Percentiles rank a stretch among this genome's conserved stretches.
Conservation (phyloP, 2,888 invertebrate species). For the Odontocolon sp. region DNA sequence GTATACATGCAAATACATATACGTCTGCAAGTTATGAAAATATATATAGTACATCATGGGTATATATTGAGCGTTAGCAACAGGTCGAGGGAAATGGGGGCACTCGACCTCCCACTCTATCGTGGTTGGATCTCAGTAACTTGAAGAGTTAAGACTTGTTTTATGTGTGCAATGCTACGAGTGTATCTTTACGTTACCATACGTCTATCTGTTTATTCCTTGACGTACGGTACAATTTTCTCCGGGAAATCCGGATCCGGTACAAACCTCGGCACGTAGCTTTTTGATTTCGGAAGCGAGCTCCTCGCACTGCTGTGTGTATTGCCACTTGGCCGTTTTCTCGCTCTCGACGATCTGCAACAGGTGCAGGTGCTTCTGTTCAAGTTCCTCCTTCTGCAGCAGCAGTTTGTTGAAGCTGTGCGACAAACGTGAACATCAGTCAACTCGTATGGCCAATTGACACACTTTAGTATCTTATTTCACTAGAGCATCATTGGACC, state of each 20-base stretch:
- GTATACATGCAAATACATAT: not conserved
- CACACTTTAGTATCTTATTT: not conserved
- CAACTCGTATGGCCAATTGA: not conserved
- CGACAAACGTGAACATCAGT: not conserved
- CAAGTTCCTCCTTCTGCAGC: slow-evolving; percentile 94
- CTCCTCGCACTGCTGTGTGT: slow-evolving; percentile 95
- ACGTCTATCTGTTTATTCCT: not conserved
- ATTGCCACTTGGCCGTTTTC: slow-evolving; percentile 96
- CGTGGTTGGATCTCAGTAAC: too few relatives aligned
- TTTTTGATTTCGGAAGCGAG: slow-evolving; percentile 94
- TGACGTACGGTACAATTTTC: not conserved
- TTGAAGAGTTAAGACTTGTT: slow-evolving; percentile 24
- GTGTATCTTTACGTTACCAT: not conserved
- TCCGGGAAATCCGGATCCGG: slow-evolving; percentile 8
- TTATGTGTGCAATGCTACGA: not conserved
- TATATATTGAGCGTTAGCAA: slow-evolving; percentile 40
- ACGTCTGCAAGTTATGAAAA: not conserved
- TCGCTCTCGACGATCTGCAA: slow-evolving; percentile 95
- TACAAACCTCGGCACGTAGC: slow-evolving; percentile 90
- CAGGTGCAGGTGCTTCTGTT: slow-evolving; percentile 95
- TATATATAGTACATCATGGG: not conserved
- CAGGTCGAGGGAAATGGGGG: slow-evolving; percentile 50
- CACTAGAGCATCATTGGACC: too few relatives aligned
- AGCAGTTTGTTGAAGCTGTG: slow-evolving; percentile 93
- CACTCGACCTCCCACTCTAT: not conserved